Percentiles rank a stretch among this genome's conserved stretches.
Conservation (phyloP, 2,888 invertebrate genomes). For the Leuctra nigra region DNA sequence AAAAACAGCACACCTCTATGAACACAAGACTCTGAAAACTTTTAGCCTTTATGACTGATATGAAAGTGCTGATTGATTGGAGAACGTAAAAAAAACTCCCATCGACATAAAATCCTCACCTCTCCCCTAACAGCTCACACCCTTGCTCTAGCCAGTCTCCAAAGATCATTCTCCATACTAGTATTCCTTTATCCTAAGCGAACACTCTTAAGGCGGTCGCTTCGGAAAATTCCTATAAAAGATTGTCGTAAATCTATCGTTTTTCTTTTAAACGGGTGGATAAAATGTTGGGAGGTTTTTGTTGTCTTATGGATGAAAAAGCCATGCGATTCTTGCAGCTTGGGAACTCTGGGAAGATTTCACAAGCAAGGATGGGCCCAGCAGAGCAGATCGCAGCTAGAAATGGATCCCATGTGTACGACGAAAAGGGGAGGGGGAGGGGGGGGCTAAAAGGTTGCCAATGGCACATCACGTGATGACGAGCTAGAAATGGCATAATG, state of each 20-base stretch:
- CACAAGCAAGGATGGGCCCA: too few relatives aligned
- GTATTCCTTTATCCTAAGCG: constrained; percentile 6
- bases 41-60: constrained; percentile 14
- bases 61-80: constrained; percentile 11
- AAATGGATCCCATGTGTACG: too few relatives aligned
- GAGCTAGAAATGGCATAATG: too few relatives aligned
- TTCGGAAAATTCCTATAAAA: constrained; percentile 3
- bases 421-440: too few relatives aligned
- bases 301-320: too few relatives aligned
- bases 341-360: too few relatives aligned
- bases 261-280: background rate
- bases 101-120: background rate
- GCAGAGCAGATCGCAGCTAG: too few relatives aligned
- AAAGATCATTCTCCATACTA: background rate
- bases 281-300: background rate
- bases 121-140: background rate
- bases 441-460: too few relatives aligned
- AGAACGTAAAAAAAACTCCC: constrained; percentile 12
- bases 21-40: too few relatives aligned
- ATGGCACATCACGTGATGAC: too few relatives aligned
- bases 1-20: too few relatives aligned
- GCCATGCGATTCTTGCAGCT: too few relatives aligned
- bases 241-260: constrained; percentile 13
- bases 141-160: background rate
- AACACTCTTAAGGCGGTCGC: constrained; percentile 7